Evolutionary conservation across 1,140 invertebrate genomes (phyloP).

Genomic region (Cepaea nemoralis): DNA sequence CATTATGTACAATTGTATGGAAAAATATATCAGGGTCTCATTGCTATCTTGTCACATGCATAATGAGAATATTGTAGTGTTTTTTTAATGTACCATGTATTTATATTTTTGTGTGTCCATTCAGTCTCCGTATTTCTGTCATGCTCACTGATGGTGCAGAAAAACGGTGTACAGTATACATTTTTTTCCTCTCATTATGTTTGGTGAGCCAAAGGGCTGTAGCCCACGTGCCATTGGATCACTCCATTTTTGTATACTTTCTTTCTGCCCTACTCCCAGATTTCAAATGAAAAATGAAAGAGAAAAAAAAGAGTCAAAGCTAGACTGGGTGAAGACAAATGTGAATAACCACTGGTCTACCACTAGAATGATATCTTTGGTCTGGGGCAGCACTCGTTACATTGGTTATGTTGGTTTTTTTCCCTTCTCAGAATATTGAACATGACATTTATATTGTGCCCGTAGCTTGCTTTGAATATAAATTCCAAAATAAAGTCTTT

Average conservation of each 20-base stretch:
- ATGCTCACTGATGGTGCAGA: no score
- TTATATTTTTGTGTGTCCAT: not conserved
- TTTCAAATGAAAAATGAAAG: not conserved
- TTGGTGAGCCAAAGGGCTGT: not conserved
- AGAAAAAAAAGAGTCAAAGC: not conserved
- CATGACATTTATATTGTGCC: constrained; percentile 43
- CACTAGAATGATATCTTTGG: not conserved
- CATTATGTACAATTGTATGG: not conserved
- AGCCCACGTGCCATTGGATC: not conserved
- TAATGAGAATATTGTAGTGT: constrained; percentile 3
- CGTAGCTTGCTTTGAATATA: constrained; percentile 43
- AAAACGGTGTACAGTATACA: not conserved
- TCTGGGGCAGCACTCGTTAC: constrained; percentile 11
- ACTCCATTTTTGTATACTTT: not conserved
- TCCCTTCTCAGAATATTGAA: not conserved
- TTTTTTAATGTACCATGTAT: not conserved
- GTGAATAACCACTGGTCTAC: not conserved
- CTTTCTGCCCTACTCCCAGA: not conserved
- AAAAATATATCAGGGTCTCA: not conserved
- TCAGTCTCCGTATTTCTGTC: no score
- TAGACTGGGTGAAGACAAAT: not conserved
- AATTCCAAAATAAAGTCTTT: constrained; percentile 43
- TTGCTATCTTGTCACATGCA: not conserved
- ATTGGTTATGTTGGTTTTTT: constrained; percentile 15
- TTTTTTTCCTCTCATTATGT: not conserved